Conservation (phyloP, 2,113 vertebrate genomes). For the Nothoprocta perdicaria region DNA sequence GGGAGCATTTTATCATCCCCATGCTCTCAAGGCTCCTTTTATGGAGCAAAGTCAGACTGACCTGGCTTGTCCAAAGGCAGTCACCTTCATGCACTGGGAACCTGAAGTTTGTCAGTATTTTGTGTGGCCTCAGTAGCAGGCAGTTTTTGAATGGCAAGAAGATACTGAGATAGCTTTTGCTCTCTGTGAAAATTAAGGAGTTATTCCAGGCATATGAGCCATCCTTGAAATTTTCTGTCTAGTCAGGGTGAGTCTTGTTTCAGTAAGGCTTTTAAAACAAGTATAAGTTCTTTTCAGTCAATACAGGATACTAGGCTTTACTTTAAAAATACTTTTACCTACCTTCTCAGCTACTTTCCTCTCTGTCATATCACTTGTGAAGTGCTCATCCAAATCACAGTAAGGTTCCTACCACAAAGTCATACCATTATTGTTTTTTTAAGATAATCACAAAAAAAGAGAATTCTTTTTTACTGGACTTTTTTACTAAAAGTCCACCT, state of each 20-base stretch:
- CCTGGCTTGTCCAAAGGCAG: neutral
- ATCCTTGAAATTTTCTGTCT: neutral
- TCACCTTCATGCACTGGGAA: neutral
- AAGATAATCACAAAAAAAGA: neutral
- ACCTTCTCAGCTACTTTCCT: neutral
- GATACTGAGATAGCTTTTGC: neutral
- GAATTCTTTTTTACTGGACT: neutral
- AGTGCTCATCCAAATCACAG: neutral
- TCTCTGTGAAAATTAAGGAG: neutral
- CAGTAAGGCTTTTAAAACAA: slow-evolving; percentile 35
- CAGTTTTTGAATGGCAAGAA: neutral
- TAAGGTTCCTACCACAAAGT: neutral
- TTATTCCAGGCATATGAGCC: neutral
- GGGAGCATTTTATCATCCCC: rapidly evolving
- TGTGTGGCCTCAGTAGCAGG: neutral
- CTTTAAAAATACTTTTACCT: slow-evolving; percentile 5
- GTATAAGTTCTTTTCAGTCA: neutral
- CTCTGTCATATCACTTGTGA: neutral
- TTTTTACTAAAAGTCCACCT: neutral
- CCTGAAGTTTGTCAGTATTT: neutral
- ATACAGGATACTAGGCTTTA: neutral
- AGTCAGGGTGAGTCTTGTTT: neutral
- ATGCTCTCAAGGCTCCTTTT: neutral
- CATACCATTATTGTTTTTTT: neutral
- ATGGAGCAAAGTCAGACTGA: neutral